Conservation (phyloP, 1,140 invertebrate genomes). For the Drusus annulatus region DNA sequence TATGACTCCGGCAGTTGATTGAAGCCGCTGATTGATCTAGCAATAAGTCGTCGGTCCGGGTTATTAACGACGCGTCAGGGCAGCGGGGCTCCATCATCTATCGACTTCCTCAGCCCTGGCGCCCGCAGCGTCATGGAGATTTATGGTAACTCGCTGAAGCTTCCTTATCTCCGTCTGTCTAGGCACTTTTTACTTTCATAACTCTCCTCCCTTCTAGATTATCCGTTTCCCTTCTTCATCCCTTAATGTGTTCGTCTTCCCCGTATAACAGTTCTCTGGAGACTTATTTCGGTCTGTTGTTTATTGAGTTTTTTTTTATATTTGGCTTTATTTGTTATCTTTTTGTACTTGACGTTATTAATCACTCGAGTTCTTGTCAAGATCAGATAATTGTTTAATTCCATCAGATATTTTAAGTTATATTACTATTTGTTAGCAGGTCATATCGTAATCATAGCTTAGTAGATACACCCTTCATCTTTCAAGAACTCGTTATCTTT, state of each 20-base stretch:
- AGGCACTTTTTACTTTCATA: constrained; percentile 45
- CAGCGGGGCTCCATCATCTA: constrained; percentile 9
- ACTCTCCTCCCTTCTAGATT: constrained; percentile 25
- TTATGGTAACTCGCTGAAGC: constrained; percentile 26
- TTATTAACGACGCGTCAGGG: constrained; percentile 21
- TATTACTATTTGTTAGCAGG: too few species aligned
- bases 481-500: too few species aligned
- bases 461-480: too few species aligned
- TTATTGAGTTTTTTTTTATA: constrained; percentile 16
- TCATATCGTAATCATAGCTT: too few species aligned
- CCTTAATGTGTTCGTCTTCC: constrained; percentile 30
- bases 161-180: constrained; percentile 41
- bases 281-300: constrained; percentile 21
- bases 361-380: too few species aligned
- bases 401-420: too few species aligned
- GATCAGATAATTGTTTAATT: too few species aligned
- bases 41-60: constrained; percentile 6
- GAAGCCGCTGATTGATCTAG: constrained; percentile 6
- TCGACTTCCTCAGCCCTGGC: constrained; percentile 5
- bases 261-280: constrained; percentile 13
- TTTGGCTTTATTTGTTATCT: background rate
- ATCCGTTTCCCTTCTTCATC: constrained; percentile 7
- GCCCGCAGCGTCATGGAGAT: constrained; percentile 30
- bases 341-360: background rate
- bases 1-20: background rate